A percentile compares a stretch with the other conserved stretches of the same genome.
phyloP scores from a whole-genome alignment of 2,797 vertebrate genomes.

The Scleropages formosus region DNA sequence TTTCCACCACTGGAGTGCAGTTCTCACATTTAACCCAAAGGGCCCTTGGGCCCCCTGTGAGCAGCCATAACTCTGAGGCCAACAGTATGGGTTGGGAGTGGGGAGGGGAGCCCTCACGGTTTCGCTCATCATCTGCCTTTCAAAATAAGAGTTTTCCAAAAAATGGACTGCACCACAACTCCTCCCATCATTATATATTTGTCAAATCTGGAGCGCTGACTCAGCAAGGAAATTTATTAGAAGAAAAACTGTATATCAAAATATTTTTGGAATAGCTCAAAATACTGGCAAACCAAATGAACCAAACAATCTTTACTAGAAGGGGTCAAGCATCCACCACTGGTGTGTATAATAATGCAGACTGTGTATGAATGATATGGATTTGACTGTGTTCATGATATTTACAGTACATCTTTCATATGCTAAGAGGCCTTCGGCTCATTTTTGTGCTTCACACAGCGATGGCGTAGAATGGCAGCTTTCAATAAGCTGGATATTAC shows the following conservation, averaged over 20 bases:
- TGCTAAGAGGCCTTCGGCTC: not conserved
- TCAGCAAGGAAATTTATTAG: not conserved
- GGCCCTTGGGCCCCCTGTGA: slow-evolving; percentile 49
- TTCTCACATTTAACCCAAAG: slow-evolving; percentile 62
- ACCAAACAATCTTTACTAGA: slow-evolving; percentile 33
- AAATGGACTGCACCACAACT: not conserved
- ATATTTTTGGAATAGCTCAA: too few relatives aligned
- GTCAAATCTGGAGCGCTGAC: not conserved
- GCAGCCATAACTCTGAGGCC: not conserved
- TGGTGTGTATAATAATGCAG: slow-evolving; percentile 19
- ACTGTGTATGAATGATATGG: not conserved
- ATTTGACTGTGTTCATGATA: not conserved
- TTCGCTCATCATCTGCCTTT: too few relatives aligned
- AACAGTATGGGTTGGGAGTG: not conserved
- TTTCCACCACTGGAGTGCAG: slow-evolving; percentile 39
- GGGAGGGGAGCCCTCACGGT: not conserved
- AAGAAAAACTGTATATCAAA: not conserved
- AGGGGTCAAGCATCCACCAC: slow-evolving; percentile 39
- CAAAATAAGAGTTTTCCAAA: slow-evolving; percentile 3
- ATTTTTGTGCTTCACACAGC: not conserved
- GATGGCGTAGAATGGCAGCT: not conserved
- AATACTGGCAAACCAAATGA: too few relatives aligned
- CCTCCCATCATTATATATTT: too few relatives aligned
- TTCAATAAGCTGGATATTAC: too few relatives aligned
- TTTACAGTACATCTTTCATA: not conserved